Evolutionary conservation across 2,888 invertebrate species (phyloP), one percentile per base, ranked within the genome.

Genomic region (Eurytoma adleriae): DNA sequence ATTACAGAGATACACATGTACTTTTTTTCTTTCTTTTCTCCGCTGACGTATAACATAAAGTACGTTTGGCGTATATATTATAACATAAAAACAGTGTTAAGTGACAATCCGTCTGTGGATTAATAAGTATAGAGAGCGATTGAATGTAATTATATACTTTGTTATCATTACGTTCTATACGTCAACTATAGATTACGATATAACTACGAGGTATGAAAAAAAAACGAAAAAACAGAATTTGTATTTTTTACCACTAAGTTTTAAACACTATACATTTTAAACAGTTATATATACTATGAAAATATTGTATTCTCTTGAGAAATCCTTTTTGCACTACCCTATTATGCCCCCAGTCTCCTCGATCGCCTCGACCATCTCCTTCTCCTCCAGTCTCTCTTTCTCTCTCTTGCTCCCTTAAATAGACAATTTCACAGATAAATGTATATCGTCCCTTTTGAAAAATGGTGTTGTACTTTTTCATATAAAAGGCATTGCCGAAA

Each of bases 401-500:
- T 74, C 79, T 82, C 80, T 73, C 64, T 83, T 83, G 84, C 83
- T 84, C 83, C 82, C 84, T 84, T 84, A 52, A 69, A 79, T 74
- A 82, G 54, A 75, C 83, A 85, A 69, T 40, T 40, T 40, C 40
- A 73, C 68, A 68, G 40, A 57, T 83, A 85, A 85, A 83, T 85
- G 84, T 88, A 85, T 88, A 86, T 87, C 85, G 85, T 86, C 85
- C 86, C 85, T 87, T 83, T 88, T 85, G 85, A 87, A 85, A 89
- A 88, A 87, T 87, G 87, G 88, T 89, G 87, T 87, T 88, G 89
- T 89, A 89, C 89, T 89, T 89, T 89, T 89, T 89, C 89, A 89
- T 88, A 89, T 89, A 87, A 89, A 88, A 87, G 87, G 87, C 88
- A 87, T 89, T 88, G 87, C 88, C 87, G 87, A 88, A 89, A 89